Percentiles rank a stretch among this genome's conserved stretches.
Evolutionary conservation across 2,888 invertebrate species (phyloP).

Genomic region (Sympetrum striolatum): DNA sequence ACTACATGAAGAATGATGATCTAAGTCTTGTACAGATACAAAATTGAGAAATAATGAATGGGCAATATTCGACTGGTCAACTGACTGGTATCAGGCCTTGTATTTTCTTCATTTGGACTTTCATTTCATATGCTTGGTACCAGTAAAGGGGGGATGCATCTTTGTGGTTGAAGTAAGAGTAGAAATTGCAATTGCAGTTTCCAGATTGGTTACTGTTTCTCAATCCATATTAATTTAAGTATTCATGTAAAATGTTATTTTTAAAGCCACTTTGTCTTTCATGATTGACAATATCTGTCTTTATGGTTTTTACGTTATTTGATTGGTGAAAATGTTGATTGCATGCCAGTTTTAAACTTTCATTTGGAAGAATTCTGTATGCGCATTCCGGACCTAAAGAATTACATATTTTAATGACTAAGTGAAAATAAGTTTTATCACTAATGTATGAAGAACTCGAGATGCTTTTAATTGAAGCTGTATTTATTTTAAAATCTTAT

Average conservation of each 20-base stretch:
- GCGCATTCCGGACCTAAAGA: background rate
- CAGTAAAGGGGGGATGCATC: background rate
- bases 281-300: slow-evolving; percentile 32
- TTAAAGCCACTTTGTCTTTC: slow-evolving; percentile 39
- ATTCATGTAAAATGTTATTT: slow-evolving; percentile 8
- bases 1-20: slow-evolving; percentile 13
- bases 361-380: background rate
- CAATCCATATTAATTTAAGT: slow-evolving; percentile 35
- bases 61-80: background rate
- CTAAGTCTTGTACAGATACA: background rate
- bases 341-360: background rate
- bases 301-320: background rate
- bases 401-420: background rate
- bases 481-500: background rate
- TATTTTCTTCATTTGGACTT: slow-evolving; percentile 18
- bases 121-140: background rate
- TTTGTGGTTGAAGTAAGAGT: slow-evolving; percentile 28
- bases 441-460: background rate
- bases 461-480: background rate
- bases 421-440: background rate
- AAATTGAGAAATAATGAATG: background rate
- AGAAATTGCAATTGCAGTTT: background rate
- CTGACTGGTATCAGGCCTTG: slow-evolving; percentile 1
- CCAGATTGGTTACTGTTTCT: slow-evolving; percentile 25
- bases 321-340: slow-evolving; percentile 8